Evolutionary conservation across 2,113 vertebrate genomes (phyloP), one percentile per base, ranked within the genome.

Genomic region (Aegithalos caudatus): DNA sequence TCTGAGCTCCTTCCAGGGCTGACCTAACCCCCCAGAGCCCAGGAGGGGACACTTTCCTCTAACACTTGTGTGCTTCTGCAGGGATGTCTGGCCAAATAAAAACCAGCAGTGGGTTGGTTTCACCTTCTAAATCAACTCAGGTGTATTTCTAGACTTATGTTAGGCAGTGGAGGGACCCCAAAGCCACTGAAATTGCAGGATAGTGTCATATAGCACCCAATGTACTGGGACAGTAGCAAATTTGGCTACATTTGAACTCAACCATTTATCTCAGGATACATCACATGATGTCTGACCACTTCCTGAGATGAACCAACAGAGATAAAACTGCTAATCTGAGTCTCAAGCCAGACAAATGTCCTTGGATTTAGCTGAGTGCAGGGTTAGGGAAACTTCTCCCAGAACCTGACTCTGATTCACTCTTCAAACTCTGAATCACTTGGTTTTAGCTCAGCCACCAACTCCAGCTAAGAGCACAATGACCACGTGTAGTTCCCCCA

Each of bases 391-490:
- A 96, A 44, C 57, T 79, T 67, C 27, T 57, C 37, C 28, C 77
- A 86, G 23, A 83, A n/a, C 47, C 48, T 89, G 89, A 88, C 50
- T 82, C 88, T 89, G 83, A 94, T 90, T 95, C 86, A 80, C 50
- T 16, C 62, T 40, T 81, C 71, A 76, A 16, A 82, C 57, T 64
- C 76, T 84, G 95, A 94, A 76, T 87, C 85, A 76, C 37, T 92
- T 48, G n/a, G 18, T 80, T 94, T 82, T 81, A 79, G 62, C 78
- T 81, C 35, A 38, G 61, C 35, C 51, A 58, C 24, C 77, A 87
- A 38, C 77, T 76, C 73, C 74, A 92, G 29, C 70, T 74, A 62
- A 44, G 24, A 70, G 27, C 17, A 71, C 64, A 90, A 93, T 53
- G 62, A 85, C 61, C 47, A 33, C 0, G 4, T 3, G 50, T 89